These are phyloP conservation scores for Chaetodon trifasciatus DNA, from an alignment of 2,797 vertebrate species.

Conservation along the genomic window DNA sequence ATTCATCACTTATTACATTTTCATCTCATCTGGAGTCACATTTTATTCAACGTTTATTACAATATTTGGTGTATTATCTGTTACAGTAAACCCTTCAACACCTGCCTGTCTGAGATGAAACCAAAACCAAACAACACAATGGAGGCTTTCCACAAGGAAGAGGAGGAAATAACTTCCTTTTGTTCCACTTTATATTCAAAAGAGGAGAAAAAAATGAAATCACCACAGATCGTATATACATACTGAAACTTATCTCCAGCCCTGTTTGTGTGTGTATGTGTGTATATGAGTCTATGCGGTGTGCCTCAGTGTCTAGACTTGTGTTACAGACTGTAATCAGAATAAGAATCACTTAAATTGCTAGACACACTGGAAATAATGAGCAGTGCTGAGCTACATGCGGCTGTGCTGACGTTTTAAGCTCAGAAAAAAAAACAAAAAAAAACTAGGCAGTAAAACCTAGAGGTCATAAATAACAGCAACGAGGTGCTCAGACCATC, in stretches of 20 bases:
- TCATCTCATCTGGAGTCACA: not conserved
- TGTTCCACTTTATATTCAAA: not conserved
- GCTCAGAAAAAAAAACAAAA: constrained; percentile 12
- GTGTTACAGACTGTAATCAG: constrained; percentile 43
- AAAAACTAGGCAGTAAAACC: constrained; percentile 20
- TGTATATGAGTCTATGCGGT: not conserved
- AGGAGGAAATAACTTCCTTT: constrained; percentile 7
- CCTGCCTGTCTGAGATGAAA: constrained; percentile 14
- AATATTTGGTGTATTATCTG: not conserved
- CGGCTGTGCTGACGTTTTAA: constrained; percentile 28
- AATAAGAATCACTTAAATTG: constrained; percentile 19
- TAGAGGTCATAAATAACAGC: constrained; percentile 61
- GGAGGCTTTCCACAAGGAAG: not conserved
- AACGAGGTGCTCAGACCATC: constrained; percentile 28
- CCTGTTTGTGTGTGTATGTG: constrained; percentile 4
- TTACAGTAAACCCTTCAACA: not conserved
- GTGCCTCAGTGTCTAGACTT: constrained; percentile 37
- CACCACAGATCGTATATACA: constrained; percentile 11
- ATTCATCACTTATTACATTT: not conserved
- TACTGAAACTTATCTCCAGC: not conserved
- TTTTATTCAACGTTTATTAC: not conserved
- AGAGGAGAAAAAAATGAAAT: not conserved
- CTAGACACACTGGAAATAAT: constrained; percentile 36
- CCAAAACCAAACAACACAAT: constrained; percentile 11
- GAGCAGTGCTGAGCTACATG: constrained; percentile 26